Evolutionary conservation across 2,113 vertebrate species (phyloP).

Genomic region (Haplochromis vanheusdeni): DNA sequence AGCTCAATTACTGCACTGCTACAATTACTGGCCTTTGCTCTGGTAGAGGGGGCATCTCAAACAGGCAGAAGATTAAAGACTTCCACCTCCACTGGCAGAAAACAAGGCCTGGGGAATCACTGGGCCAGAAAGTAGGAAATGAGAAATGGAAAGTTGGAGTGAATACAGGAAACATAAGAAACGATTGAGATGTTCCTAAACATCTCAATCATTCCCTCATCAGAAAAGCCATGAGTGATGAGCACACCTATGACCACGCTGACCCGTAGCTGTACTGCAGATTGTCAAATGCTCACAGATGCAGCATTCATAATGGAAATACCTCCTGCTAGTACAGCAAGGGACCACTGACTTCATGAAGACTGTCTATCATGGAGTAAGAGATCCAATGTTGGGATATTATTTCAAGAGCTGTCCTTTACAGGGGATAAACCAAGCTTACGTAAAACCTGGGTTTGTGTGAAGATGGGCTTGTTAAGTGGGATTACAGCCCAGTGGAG

Average conservation of each 20-base stretch:
- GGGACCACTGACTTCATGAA: not conserved
- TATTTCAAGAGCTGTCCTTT: not conserved
- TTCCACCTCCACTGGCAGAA: slow-evolving; percentile 29
- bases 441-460: not conserved
- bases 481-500: not conserved
- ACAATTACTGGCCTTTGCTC: slow-evolving; percentile 34
- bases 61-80: slow-evolving; percentile 52
- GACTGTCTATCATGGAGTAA: not conserved
- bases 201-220: slow-evolving; percentile 23
- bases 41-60: not conserved
- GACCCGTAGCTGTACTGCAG: not conserved
- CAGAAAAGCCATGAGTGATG: slow-evolving; percentile 4
- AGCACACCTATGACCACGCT: not conserved
- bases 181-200: not conserved
- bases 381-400: not conserved
- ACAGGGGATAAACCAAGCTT: not conserved
- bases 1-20: slow-evolving; percentile 37
- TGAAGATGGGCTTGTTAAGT: slow-evolving; percentile 21
- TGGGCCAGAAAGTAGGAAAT: not conserved
- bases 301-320: slow-evolving; percentile 1
- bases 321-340: not conserved
- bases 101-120: not conserved
- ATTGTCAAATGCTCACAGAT: slow-evolving; percentile 1
- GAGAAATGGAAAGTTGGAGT: slow-evolving; percentile 7
- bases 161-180: slow-evolving; percentile 16